phyloP scores from a whole-genome alignment of 2,888 invertebrate species.

The Yponomeuta plumbellus region DNA sequence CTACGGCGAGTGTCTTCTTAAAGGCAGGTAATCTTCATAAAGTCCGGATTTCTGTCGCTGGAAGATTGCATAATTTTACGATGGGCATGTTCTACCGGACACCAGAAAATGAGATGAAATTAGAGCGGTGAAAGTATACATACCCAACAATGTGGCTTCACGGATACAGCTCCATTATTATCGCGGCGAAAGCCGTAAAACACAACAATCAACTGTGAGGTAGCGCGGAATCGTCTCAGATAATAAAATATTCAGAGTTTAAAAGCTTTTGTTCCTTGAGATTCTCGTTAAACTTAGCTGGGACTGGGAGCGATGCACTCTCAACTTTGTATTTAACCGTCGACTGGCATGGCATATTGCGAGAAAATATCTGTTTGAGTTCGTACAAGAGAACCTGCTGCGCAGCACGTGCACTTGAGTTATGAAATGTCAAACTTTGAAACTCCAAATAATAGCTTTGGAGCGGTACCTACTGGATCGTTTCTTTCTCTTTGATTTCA shows the following conservation, averaged over 20 bases:
- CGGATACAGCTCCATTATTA: not conserved
- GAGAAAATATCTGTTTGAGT: slow-evolving; percentile 12
- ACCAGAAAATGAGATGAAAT: not conserved
- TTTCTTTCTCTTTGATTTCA: not conserved
- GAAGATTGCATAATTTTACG: not conserved
- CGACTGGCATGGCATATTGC: slow-evolving; percentile 10
- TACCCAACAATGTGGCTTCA: not conserved
- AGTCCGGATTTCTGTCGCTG: no score
- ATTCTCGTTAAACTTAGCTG: not conserved
- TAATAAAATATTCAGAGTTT: slow-evolving; percentile 9
- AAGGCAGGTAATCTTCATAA: no score
- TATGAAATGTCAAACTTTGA: slow-evolving; percentile 16
- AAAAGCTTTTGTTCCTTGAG: slow-evolving; percentile 9
- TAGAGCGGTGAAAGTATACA: not conserved
- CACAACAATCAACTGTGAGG: slow-evolving; percentile 1
- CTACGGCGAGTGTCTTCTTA: no score
- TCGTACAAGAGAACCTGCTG: not conserved
- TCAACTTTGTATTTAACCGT: slow-evolving; percentile 10
- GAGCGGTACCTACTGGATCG: slow-evolving; percentile 3
- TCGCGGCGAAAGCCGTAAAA: slow-evolving; percentile 4
- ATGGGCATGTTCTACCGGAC: not conserved
- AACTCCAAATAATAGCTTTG: slow-evolving; percentile 13
- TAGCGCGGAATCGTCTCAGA: slow-evolving; percentile 1
- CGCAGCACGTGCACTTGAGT: slow-evolving; percentile 13
- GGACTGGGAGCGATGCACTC: not conserved